Conservation (phyloP, 2,888 invertebrate species). For the Dryococelus australis region DNA sequence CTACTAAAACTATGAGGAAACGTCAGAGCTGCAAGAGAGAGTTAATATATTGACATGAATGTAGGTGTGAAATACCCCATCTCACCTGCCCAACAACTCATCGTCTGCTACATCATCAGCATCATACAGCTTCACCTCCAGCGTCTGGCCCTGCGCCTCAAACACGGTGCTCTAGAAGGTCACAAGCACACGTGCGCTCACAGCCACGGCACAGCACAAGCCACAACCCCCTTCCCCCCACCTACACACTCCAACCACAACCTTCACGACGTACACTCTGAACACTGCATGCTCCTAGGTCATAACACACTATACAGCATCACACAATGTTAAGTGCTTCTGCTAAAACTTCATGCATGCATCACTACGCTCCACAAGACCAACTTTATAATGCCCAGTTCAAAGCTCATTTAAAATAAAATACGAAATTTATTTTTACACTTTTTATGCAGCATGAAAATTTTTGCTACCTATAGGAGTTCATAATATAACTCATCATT, state of each 20-base stretch:
- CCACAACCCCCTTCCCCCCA: background rate
- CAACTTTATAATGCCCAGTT: background rate
- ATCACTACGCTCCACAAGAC: background rate
- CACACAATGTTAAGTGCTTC: background rate
- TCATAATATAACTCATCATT: too few species aligned
- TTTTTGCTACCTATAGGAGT: too few species aligned
- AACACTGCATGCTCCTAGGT: background rate
- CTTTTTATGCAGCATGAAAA: too few species aligned
- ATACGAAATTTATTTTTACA: too few species aligned
- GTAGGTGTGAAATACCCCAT: slow-evolving; percentile 32
- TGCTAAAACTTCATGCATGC: background rate
- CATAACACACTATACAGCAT: background rate
- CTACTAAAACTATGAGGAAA: background rate
- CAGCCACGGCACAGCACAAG: background rate
- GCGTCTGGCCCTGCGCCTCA: slow-evolving; percentile 71
- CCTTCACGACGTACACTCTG: background rate
- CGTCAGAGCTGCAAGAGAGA: background rate
- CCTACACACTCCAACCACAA: too few species aligned
- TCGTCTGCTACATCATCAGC: slow-evolving; percentile 86
- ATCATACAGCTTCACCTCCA: slow-evolving; percentile 83
- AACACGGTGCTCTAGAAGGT: slow-evolving; percentile 56
- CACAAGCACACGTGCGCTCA: slow-evolving; percentile 36
- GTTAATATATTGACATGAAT: background rate
- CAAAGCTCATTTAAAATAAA: too few species aligned
- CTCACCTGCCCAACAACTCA: slow-evolving; percentile 89